Conservation (phyloP, 2,888 invertebrate genomes). For the Tanytarsus gracilentus region DNA sequence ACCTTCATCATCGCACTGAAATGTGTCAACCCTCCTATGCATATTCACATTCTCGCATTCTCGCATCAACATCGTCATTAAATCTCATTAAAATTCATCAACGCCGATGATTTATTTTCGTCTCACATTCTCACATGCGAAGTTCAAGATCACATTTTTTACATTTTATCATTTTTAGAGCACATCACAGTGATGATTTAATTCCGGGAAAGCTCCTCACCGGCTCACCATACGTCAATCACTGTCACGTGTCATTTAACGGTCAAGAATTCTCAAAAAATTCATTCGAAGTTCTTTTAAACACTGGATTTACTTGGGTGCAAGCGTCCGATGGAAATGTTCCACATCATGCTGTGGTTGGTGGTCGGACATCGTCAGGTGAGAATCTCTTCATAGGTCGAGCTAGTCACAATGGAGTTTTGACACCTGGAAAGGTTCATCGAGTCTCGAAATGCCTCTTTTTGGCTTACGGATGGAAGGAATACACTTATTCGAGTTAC, state of each 20-base stretch:
- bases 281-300: slow-evolving; percentile 41
- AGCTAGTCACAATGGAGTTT: slow-evolving; percentile 44
- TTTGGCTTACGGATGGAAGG: slow-evolving; percentile 3
- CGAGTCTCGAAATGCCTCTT: slow-evolving; percentile 20
- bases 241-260: background rate
- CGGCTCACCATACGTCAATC: background rate
- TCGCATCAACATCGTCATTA: too few relatives aligned
- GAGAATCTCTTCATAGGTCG: slow-evolving; percentile 48
- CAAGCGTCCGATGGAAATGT: slow-evolving; percentile 38
- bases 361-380: slow-evolving; percentile 45
- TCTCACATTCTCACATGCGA: background rate
- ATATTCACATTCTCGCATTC: too few relatives aligned
- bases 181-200: background rate
- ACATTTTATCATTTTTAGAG: background rate
- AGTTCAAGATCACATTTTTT: background rate
- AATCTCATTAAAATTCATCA: too few relatives aligned
- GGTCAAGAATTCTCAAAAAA: slow-evolving; percentile 4
- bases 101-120: background rate
- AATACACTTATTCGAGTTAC: background rate
- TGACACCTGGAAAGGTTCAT: slow-evolving; percentile 46
- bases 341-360: slow-evolving; percentile 45
- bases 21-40: too few relatives aligned
- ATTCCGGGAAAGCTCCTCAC: background rate
- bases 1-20: too few relatives aligned
- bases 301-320: slow-evolving; percentile 44